A percentile compares a stretch with the other conserved stretches of the same genome.
Conservation (phyloP, 1,140 invertebrate genomes). For the Eueides isabella region DNA sequence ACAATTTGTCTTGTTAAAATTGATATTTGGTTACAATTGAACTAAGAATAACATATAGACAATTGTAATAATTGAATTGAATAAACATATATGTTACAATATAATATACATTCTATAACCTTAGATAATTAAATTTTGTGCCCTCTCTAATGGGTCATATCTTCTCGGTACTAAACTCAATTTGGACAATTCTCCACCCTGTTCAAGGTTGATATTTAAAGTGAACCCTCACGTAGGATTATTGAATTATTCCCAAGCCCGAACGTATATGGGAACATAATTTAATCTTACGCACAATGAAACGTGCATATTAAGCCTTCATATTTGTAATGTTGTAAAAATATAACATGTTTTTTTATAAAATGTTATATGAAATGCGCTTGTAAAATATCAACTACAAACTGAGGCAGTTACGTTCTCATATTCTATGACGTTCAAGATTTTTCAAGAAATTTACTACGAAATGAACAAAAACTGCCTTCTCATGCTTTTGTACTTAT, state of each 20-base stretch:
- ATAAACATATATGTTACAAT: not conserved
- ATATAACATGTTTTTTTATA: no score
- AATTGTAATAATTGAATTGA: not conserved
- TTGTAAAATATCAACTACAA: not conserved
- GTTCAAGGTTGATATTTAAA: conserved; percentile 16
- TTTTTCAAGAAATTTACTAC: not conserved
- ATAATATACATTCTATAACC: not conserved
- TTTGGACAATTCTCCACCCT: conserved; percentile 1
- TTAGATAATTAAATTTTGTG: not conserved
- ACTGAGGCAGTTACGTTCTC: not conserved
- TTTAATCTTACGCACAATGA: conserved; percentile 10
- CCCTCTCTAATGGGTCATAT: not conserved
- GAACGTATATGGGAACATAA: conserved; percentile 3
- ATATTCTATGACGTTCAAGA: not conserved
- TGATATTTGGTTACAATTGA: no score
- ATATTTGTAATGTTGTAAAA: not conserved
- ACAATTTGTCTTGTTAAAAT: no score
- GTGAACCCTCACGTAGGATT: conserved; percentile 15
- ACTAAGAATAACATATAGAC: no score
- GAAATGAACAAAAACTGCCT: not conserved
- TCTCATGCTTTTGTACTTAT: not conserved
- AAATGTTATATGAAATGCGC: no score
- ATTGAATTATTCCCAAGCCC: conserved; percentile 15
- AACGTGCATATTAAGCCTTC: not conserved
- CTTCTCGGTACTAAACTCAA: not conserved